phyloP scores from a whole-genome alignment of 2,888 invertebrate species.

The Pristionchus entomophagus region DNA sequence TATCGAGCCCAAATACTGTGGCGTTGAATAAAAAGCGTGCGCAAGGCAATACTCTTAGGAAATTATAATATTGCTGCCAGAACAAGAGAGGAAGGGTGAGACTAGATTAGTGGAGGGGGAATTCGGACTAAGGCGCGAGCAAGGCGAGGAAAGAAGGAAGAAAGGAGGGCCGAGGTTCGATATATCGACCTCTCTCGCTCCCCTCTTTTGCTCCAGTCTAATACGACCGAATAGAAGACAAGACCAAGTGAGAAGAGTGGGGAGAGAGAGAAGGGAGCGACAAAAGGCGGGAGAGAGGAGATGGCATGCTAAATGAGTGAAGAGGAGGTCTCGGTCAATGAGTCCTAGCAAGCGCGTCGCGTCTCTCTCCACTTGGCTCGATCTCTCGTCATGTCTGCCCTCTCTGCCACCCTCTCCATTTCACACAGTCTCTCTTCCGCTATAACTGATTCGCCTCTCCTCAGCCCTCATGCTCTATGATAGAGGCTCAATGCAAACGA shows the following conservation, averaged over 20 bases:
- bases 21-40: too few species aligned
- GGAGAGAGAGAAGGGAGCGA: background rate
- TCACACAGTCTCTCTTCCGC: too few species aligned
- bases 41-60: too few species aligned
- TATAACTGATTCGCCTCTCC: too few species aligned
- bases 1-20: too few species aligned
- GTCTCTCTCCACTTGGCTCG: background rate
- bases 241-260: background rate
- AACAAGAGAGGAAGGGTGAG: too few species aligned
- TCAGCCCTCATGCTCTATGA: too few species aligned
- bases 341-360: background rate
- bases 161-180: constrained; percentile 38
- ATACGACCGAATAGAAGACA: background rate
- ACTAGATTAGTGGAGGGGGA: constrained; percentile 14
- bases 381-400: background rate
- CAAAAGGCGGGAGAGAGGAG: background rate
- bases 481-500: too few species aligned
- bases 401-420: background rate
- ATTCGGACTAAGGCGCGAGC: constrained; percentile 1
- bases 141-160: constrained; percentile 1
- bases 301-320: constrained; percentile 6
- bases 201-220: background rate
- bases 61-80: too few species aligned
- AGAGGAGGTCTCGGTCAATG: background rate
- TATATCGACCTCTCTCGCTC: constrained; percentile 33